Conservation (phyloP, 1,140 invertebrate genomes). For the Archivesica marissinica region DNA sequence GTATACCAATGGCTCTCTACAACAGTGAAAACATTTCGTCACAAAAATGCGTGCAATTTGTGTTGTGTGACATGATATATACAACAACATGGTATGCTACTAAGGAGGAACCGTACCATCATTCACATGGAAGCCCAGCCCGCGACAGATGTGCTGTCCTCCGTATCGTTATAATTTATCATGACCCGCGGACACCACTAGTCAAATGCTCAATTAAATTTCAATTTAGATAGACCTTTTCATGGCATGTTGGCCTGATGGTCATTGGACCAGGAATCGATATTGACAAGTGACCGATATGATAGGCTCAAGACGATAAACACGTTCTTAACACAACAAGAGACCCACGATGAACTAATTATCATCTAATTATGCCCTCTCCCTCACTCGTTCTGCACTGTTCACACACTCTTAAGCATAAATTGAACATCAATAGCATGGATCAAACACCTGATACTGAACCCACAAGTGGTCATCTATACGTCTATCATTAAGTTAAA, state of each 20-base stretch:
- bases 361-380: constrained; percentile 32
- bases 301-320: constrained; percentile 31
- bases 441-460: background rate
- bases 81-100: too few species aligned
- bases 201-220: constrained; percentile 14
- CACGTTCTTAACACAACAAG: constrained; percentile 25
- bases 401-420: background rate
- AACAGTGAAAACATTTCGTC: too few species aligned
- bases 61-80: too few species aligned
- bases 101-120: too few species aligned
- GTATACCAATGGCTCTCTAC: too few species aligned
- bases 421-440: constrained; percentile 26
- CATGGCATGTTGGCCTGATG: constrained; percentile 14
- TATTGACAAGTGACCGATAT: constrained; percentile 21
- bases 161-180: background rate
- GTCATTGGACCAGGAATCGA: constrained; percentile 8
- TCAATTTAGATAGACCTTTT: constrained; percentile 9
- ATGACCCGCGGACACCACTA: background rate
- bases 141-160: background rate
- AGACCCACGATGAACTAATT: constrained; percentile 14
- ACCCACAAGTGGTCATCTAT: background rate
- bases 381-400: background rate
- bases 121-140: too few species aligned
- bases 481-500: too few species aligned
- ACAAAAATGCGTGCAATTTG: too few species aligned